Conservation (phyloP, 2,888 invertebrate genomes). For the Campoplex capitator region DNA sequence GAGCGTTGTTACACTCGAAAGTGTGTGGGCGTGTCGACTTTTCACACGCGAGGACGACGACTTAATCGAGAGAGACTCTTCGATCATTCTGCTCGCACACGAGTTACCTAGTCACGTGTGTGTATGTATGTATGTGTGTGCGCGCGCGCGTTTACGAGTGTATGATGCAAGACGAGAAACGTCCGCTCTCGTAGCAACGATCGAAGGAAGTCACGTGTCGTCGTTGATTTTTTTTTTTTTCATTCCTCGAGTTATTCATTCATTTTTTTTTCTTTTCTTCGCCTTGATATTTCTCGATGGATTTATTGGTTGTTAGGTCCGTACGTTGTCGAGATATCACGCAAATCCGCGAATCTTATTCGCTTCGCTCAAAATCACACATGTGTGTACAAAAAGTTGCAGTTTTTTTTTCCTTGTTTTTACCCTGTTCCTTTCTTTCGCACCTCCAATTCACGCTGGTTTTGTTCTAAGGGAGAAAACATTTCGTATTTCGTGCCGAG, state of each 20-base stretch:
- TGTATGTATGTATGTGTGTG: background rate
- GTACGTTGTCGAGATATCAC: background rate
- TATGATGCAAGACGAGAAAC: constrained; percentile 61
- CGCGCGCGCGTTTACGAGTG: background rate
- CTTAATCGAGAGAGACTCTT: constrained; percentile 64
- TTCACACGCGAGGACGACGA: constrained; percentile 65
- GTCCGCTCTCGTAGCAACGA: constrained; percentile 49
- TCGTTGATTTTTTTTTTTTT: constrained; percentile 17
- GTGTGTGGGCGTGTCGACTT: constrained; percentile 65
- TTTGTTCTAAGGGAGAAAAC: background rate
- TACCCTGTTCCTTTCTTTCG: background rate
- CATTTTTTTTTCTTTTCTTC: background rate
- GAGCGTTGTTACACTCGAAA: constrained; percentile 22
- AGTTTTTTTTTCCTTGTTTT: background rate
- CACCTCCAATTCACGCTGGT: background rate
- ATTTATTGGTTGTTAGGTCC: background rate
- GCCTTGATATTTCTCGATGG: background rate
- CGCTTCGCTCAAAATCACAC: background rate
- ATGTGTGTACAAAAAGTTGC: background rate
- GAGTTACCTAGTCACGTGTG: constrained; percentile 14
- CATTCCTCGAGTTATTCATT: background rate
- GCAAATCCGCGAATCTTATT: background rate
- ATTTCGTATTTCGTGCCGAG: constrained; percentile 27
- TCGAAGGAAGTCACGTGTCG: constrained; percentile 57
- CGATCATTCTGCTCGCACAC: constrained; percentile 30